These are phyloP conservation scores for Leptothorax acervorum DNA, from an alignment of 2,888 invertebrate genomes.

Conservation along the genomic window DNA sequence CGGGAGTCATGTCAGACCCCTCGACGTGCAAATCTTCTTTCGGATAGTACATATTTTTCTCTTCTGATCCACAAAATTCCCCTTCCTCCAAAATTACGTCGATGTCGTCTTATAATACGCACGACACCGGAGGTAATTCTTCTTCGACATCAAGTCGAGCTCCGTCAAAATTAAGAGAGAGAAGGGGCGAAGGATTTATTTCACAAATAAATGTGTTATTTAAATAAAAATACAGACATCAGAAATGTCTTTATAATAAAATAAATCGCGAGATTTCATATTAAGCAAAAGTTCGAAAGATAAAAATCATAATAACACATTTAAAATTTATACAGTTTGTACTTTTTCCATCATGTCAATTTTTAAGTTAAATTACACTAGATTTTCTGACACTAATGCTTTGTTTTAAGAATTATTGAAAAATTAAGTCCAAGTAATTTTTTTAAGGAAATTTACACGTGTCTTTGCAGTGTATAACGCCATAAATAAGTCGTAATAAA, in stretches of 20 bases:
- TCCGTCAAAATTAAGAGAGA: not conserved
- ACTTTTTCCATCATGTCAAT: not conserved
- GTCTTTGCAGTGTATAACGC: not conserved
- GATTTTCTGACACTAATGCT: not conserved
- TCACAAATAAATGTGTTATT: not conserved
- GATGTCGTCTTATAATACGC: not conserved
- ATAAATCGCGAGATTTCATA: not conserved
- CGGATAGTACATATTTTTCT: constrained; percentile 60
- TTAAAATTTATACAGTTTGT: not conserved
- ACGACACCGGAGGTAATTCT: not conserved
- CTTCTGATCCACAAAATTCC: constrained; percentile 11
- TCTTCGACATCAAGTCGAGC: not conserved
- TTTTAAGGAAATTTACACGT: not conserved
- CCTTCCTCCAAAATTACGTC: constrained; percentile 23
- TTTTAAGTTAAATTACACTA: not conserved
- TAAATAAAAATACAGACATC: not conserved
- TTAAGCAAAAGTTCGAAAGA: not conserved
- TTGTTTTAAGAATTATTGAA: not conserved
- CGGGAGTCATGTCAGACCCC: constrained; percentile 51
- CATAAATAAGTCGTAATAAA: not conserved
- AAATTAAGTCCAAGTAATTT: not conserved
- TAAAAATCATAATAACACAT: not conserved
- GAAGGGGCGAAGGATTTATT: not conserved
- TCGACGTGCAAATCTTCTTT: constrained; percentile 61
- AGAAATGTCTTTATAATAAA: not conserved